phyloP scores from a whole-genome alignment of 1,140 invertebrate genomes.

The Nymphalis io region DNA sequence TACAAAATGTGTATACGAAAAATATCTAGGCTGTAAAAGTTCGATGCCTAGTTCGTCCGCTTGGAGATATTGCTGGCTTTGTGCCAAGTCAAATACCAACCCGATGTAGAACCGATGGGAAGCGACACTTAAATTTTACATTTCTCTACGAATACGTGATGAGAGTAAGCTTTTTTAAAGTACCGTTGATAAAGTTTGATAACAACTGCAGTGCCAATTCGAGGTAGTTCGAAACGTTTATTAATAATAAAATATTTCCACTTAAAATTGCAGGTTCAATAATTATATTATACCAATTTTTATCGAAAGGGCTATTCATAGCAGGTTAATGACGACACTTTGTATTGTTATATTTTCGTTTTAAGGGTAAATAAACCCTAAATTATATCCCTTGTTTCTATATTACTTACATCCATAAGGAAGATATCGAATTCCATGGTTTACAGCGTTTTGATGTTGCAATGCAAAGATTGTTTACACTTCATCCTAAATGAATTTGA shows the following conservation, averaged over 20 bases:
- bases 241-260: background rate
- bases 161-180: conserved; percentile 26
- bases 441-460: no score
- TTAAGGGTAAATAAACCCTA: no score
- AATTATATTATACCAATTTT: no score
- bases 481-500: no score
- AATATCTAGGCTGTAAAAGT: conserved; percentile 61
- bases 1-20: conserved; percentile 12
- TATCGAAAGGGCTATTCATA: no score
- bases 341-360: no score
- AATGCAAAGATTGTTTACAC: no score
- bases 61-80: conserved; percentile 55
- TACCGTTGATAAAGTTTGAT: conserved; percentile 19
- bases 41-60: conserved; percentile 52
- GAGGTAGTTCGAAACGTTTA: background rate
- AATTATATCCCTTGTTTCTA: no score
- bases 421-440: no score
- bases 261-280: no score
- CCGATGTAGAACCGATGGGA: conserved; percentile 33
- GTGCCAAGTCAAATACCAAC: conserved; percentile 57
- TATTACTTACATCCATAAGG: no score
- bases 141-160: conserved; percentile 40
- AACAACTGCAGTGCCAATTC: conserved; percentile 24
- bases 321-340: no score
- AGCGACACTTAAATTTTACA: conserved; percentile 40